Percentiles rank a stretch among this genome's conserved stretches.
Evolutionary conservation across 2,113 vertebrate species (phyloP).

Genomic region (Cottus gobio): DNA sequence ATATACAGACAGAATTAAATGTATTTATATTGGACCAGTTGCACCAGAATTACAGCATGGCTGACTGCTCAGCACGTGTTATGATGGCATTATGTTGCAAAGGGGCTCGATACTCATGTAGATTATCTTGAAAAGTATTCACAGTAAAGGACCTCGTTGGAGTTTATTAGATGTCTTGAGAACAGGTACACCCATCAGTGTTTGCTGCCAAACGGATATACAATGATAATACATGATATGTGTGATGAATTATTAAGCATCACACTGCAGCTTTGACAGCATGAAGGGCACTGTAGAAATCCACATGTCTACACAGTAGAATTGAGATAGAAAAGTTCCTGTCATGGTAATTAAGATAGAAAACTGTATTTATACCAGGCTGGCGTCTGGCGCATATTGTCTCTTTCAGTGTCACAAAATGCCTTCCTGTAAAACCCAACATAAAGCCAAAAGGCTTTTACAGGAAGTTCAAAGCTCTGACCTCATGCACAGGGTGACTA

Average conservation of each 20-base stretch:
- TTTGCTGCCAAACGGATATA: slow-evolving; percentile 23
- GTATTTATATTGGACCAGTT: too few relatives aligned
- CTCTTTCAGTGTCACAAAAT: slow-evolving; percentile 12
- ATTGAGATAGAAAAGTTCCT: slow-evolving; percentile 22
- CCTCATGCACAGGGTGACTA: slow-evolving; percentile 33
- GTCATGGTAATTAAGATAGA: slow-evolving; percentile 1
- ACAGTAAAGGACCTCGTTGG: neutral
- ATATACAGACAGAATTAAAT: too few relatives aligned
- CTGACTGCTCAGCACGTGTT: neutral
- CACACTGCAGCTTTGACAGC: slow-evolving; percentile 53
- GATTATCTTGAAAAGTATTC: neutral
- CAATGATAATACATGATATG: slow-evolving; percentile 11
- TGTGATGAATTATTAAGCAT: slow-evolving; percentile 62
- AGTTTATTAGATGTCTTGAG: neutral
- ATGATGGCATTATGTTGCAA: neutral
- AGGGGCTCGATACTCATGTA: neutral
- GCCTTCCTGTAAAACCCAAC: neutral
- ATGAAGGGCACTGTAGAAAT: neutral
- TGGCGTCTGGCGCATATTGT: neutral
- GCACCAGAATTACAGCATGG: neutral
- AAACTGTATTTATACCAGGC: neutral
- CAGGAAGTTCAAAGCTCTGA: slow-evolving; percentile 28
- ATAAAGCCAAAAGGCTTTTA: neutral
- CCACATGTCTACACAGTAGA: neutral
- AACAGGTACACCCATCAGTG: slow-evolving; percentile 50